Evolutionary conservation across 2,888 invertebrate species (phyloP), one percentile per base, ranked within the genome.

Genomic region (Selenia dentaria): DNA sequence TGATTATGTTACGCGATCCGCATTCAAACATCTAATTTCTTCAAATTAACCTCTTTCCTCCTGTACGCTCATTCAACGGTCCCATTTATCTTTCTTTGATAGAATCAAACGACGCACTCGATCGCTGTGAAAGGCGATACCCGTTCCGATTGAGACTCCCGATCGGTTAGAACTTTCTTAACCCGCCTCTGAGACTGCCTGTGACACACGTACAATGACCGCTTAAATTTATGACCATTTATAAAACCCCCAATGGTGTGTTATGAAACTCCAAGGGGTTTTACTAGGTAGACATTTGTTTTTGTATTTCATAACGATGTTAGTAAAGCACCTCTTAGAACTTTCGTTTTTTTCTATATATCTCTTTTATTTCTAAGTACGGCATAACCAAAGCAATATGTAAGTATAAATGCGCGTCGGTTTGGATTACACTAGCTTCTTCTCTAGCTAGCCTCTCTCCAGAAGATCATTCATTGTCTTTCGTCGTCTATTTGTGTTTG

Each of bases 61-160:
- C 47, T 64, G 48, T 58, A 57, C 69, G 71, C 68, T 66, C 65
- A 68, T 29, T 43, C 70, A 71, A 75, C 76, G 72, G 69, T 66
- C 67, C 78, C 79, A 84, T 87, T 79, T 80, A 84, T 88, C 83
- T 85, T 83, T 83, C 84, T 87, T 85, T 77, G 80, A 85, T 79
- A 74, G 77, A 74, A 79, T 79, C 74, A 70, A 69, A 72, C 69
- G 71, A 75, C 76, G 71, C 75, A 72, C 74, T 77, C 72, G 67
- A 77, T 73, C 70, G 69, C 64, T 61, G 60, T 59, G 64, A 69
- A 67, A 57, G 60, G 57, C 64, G 58, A 63, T 57, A 59, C 60
- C 54, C 68, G 72, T 69, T 66, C 63, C 67, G 64, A 76, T 74
- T 69, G 69, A 65, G 62, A 54, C 59, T 60, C 62, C 22, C 63